phyloP scores from a whole-genome alignment of 1,140 invertebrate genomes.

The Druon quercuslanigerum region DNA sequence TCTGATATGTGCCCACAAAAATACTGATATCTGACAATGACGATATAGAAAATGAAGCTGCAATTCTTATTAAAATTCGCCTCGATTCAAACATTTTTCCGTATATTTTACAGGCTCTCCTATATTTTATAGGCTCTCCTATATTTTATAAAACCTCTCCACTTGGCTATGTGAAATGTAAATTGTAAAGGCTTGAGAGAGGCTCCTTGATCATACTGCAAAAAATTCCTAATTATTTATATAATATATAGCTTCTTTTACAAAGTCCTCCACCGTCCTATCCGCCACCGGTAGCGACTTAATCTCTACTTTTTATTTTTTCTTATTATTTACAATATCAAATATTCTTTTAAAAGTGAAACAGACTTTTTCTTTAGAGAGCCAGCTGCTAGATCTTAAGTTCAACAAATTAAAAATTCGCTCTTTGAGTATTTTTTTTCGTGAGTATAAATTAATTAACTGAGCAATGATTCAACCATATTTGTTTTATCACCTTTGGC shows the following conservation, averaged over 20 bases:
- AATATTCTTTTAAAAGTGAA: slow-evolving; percentile 22
- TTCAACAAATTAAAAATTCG: slow-evolving; percentile 7
- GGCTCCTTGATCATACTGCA: not conserved
- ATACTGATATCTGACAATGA: slow-evolving; percentile 41
- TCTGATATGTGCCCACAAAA: slow-evolving; percentile 53
- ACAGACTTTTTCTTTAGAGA: slow-evolving; percentile 9
- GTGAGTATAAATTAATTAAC: slow-evolving; percentile 12
- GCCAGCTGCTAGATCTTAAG: not conserved
- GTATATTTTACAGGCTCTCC: not conserved
- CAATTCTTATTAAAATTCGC: not conserved
- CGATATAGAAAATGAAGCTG: slow-evolving; percentile 8
- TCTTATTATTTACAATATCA: slow-evolving; percentile 12
- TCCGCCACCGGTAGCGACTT: slow-evolving; percentile 20
- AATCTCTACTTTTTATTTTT: not conserved
- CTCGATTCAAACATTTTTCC: not conserved
- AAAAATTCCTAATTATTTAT: slow-evolving; percentile 24
- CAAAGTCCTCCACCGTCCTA: slow-evolving; percentile 25
- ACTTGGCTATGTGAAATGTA: not conserved
- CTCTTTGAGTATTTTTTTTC: not conserved
- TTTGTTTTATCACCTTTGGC: slow-evolving; percentile 2
- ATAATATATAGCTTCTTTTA: slow-evolving; percentile 21
- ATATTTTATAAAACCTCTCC: not conserved
- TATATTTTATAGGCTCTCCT: not conserved
- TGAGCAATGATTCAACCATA: not conserved
- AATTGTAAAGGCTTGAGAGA: slow-evolving; percentile 11